Base-by-base conservation (phyloP, 2,113 vertebrate species). In the Pseudois nayaur region DNA sequence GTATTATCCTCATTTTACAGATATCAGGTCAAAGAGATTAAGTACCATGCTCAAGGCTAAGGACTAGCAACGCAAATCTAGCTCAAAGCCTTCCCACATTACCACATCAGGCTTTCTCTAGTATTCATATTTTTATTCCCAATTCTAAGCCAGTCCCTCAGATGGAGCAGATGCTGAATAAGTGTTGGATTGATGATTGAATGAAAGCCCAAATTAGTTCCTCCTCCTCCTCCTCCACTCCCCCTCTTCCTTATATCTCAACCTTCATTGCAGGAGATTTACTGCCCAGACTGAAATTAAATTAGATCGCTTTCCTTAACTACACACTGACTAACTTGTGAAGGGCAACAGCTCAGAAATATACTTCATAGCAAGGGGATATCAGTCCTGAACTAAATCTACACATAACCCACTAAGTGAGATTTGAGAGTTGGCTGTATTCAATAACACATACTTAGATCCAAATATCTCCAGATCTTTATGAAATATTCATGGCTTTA, bases 401-500 rank as follows among this genome's bases (percentile, higher is more conserved):
- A 94, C 27, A 60, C 43, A 60, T 52, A 84, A 59, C 9, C 36
- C 48, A 71, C 29, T 88, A 74, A 96, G 64, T 94, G 64, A 36
- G 64, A 60, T 82, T 92, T 90, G 67, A 96, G 29, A 95, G 89
- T 89, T 85, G 54, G 33, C 76, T 89, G 4, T 91, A 92, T 90
- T 96, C 92, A 91, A 86, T 92, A 97, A 88, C 76, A 89, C 45
- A 84, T 85, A 43, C 62, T 78, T 87, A 94, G 71, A 90, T 87
- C 79, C 64, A 90, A 92, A 88, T 90, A 96, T 85, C 67, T 97
- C 81, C 96, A 96, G 92, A 67, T 33, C 36, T 57, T 97, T 90
- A 97, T 98, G 84, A 97, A 98, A 97, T 98, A 97, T 94, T 95
- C 96, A 96, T 94, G 79, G 50, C 9, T 95, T 96, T 97, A 52